These are phyloP conservation scores for Tupiocoris notatus DNA, from an alignment of 2,888 invertebrate species.

Conservation along the genomic window DNA sequence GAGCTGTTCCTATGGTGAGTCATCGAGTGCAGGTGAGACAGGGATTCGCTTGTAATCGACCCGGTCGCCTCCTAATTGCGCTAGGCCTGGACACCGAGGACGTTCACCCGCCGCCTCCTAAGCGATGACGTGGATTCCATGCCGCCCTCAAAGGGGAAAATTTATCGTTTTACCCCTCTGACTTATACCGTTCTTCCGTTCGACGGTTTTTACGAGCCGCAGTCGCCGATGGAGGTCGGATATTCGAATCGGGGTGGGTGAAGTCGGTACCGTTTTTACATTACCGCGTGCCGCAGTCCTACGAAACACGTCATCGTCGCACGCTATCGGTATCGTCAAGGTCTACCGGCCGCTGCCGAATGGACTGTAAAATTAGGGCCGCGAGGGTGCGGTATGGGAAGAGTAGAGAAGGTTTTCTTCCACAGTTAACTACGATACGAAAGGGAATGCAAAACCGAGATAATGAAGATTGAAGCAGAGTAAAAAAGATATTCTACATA, in stretches of 20 bases:
- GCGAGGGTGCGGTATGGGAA: no score
- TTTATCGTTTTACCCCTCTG: neutral
- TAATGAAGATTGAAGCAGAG: no score
- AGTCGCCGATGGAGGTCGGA: no score
- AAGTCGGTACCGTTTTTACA: neutral
- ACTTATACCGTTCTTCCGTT: neutral
- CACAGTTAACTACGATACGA: no score
- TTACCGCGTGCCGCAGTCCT: neutral
- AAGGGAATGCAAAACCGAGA: no score
- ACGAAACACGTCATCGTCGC: neutral
- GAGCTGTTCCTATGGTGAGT: neutral
- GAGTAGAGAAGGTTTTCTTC: no score
- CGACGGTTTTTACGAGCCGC: no score
- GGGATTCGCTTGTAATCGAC: neutral
- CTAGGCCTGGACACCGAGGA: neutral
- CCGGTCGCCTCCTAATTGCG: neutral
- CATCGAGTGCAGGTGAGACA: neutral
- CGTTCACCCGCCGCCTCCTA: neutral
- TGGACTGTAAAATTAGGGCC: no score
- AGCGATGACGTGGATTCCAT: neutral
- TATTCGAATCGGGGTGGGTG: neutral
- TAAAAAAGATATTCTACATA: no score
- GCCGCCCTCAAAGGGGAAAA: neutral
- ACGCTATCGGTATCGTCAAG: neutral
- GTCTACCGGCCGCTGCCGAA: neutral